Evolutionary conservation across 2,797 vertebrate genomes (phyloP), one percentile per base, ranked within the genome.

Genomic region (Anguilla marmorata): DNA sequence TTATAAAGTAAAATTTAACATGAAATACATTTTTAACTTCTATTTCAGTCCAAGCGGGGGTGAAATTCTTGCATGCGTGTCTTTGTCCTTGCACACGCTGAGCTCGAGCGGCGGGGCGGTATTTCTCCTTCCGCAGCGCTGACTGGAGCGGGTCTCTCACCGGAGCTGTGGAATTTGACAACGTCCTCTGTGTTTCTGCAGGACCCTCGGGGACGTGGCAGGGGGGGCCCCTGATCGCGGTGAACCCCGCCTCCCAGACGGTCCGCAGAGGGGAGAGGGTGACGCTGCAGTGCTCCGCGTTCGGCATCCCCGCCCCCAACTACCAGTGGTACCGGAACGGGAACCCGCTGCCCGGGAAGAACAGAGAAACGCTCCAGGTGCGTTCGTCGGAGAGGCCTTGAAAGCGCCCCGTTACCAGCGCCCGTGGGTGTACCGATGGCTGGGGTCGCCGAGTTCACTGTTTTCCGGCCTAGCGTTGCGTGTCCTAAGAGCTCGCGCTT

Each of bases 271-370:
- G 95, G n/a, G 89, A 92, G 84, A 91, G 92, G 0, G 84, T 96
- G 16, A 94, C 89, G 54, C 95, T 98, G 60, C 90, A 89, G 63
- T 98, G 97, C 63, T 89, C 91, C 84, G 97, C 97, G 50, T 94
- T 97, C 88, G 97, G 97, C 1, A 94, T 96, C 19, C 97, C 97
- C 4, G 90, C 94, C 33, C 97, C 97, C 21, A 79, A 86, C 63
- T 97, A 97, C 90, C 96, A 97, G 93, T 98, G 97, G 97, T 97
- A 98, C 94, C 93, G 87, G 89, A 98, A 98, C 54, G 97, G 97
- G 9, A 94, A 91, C 3, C 90, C 66, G 0, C 91, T 98, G 87
- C 91, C 86, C 9, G 91, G 95, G 85, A 92, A 94, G 84, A 96
- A 87, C 0, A 93, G 56, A 1, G 95, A 95, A 90, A 94, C 86